phyloP scores from a whole-genome alignment of 2,797 vertebrate species.

The Lemur catta region DNA sequence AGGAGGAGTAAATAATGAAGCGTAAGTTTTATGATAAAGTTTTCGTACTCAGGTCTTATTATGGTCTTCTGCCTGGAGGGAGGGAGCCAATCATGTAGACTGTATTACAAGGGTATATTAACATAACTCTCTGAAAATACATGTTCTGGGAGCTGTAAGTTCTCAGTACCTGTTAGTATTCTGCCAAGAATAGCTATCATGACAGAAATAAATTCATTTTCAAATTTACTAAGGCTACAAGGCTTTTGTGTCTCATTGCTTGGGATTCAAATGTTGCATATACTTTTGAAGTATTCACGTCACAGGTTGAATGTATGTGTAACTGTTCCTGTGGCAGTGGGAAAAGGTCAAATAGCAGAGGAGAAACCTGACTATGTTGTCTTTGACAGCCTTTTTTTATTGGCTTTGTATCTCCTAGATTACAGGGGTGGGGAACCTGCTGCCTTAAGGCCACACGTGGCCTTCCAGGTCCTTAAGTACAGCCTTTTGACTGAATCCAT shows the following conservation, averaged over 20 bases:
- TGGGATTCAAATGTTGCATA: not conserved
- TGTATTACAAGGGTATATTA: not conserved
- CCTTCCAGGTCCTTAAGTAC: too few species aligned
- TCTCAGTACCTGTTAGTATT: not conserved
- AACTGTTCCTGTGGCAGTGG: not conserved
- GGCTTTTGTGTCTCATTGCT: not conserved
- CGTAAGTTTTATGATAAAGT: not conserved
- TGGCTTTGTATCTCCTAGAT: not conserved
- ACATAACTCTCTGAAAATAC: not conserved
- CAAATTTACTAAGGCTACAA: not conserved
- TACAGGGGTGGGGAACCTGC: too few species aligned
- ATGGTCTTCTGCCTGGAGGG: not conserved
- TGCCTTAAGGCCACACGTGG: too few species aligned
- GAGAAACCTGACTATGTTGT: not conserved
- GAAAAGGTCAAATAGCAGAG: not conserved
- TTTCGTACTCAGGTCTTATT: not conserved
- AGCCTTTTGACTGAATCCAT: too few species aligned
- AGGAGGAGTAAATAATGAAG: not conserved
- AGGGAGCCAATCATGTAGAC: not conserved
- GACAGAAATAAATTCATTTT: not conserved
- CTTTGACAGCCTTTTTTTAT: not conserved
- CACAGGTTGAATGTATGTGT: not conserved
- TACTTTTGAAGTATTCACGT: not conserved
- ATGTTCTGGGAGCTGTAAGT: not conserved
- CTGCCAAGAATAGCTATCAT: not conserved